Base-by-base conservation (phyloP, 2,888 invertebrate species). In the Lymantria dispar region DNA sequence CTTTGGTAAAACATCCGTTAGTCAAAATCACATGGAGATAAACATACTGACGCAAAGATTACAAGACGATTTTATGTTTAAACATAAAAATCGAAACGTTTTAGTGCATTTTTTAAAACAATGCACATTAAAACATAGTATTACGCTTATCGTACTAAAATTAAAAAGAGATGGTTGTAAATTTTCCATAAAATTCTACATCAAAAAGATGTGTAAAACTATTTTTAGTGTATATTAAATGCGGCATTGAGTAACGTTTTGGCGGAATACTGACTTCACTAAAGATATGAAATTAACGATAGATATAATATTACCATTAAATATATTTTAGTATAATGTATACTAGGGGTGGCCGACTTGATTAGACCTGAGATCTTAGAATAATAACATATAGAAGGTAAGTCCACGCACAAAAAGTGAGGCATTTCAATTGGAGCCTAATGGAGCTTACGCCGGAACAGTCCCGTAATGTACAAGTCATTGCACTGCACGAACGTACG, bases 91-190 rank as follows among this genome's bases (percentile, higher is more conserved):
- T 5, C 5, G 33, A 50, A 60, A 51, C 49, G 22, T 56, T 54
- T 48, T 33, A 36, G 48, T 42, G 41, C 55, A 42, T 43, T 48
- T 59, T 58, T 53, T 42, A 58, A 51, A 54, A 47, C 49, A 50
- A 57, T 53, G 56, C 43, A 49, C 54, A 58, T 63, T 59, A 67
- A 36, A 64, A 72, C 60, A 63, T 58, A 52, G 58, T 61, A 65
- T 68, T 63, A 68, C 57, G 62, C 62, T 68, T 64, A 72, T 68
- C 68, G 69, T 62, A 52, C 55, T 78, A 68, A 79, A 74, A 73
- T 76, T 75, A 73, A 75, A 78, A 73, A 68, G 70, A 68, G 59
- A 70, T 72, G 62, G 69, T 56, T 64, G 61, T 77, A 72, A 74
- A 70, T 60, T 56, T 58, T 52, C 63, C 65, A 55, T 65, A 57